A percentile compares a stretch with the other conserved stretches of the same genome.
Conservation (phyloP, 1,140 invertebrate species). For the Drosophila rufa region DNA sequence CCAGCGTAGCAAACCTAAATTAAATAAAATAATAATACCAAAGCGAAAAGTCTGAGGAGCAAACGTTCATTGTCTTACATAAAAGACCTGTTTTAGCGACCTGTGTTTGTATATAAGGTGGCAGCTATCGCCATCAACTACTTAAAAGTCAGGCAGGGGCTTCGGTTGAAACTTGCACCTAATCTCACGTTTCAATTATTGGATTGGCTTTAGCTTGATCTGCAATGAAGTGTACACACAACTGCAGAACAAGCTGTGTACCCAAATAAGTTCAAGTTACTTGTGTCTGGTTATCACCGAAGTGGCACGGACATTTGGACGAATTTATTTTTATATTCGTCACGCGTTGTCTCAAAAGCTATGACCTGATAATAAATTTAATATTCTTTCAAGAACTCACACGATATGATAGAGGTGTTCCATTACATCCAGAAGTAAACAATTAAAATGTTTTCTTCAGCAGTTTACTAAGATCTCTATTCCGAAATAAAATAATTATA, state of each 20-base stretch:
- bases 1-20: slow-evolving; percentile 66
- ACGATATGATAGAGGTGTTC: too few species aligned
- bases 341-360: not conserved
- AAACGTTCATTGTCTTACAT: slow-evolving; percentile 61
- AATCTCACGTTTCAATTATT: not conserved
- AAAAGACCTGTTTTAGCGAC: slow-evolving; percentile 66
- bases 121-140: slow-evolving; percentile 29
- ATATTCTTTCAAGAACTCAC: not conserved
- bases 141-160: slow-evolving; percentile 7
- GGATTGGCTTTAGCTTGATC: not conserved
- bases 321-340: not conserved
- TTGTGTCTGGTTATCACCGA: not conserved
- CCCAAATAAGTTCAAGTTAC: slow-evolving; percentile 10
- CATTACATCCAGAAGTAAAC: not conserved
- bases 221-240: slow-evolving; percentile 4
- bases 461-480: not conserved
- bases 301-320: not conserved
- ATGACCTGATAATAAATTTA: not conserved
- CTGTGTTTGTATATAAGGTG: slow-evolving; percentile 15
- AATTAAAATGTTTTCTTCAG: not conserved
- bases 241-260: slow-evolving; percentile 43
- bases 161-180: slow-evolving; percentile 17
- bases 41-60: slow-evolving; percentile 29
- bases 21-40: slow-evolving; percentile 57
- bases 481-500: not conserved